Percentiles rank a stretch among this genome's conserved stretches.
These are phyloP conservation scores for Bryconaethiops microstoma DNA, from an alignment of 2,797 vertebrate genomes.

Conservation along the genomic window DNA sequence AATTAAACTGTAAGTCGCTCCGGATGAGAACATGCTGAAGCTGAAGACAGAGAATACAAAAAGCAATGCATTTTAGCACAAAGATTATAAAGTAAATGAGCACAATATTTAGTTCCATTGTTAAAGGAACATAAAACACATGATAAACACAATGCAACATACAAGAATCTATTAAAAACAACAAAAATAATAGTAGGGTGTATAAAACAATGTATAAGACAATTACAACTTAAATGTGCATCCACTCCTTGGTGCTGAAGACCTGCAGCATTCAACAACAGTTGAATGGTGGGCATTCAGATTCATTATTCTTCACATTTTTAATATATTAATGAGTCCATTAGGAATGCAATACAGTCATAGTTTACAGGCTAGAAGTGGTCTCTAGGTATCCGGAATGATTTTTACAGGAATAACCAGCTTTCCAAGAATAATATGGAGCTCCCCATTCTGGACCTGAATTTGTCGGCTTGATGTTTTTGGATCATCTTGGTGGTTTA, in stretches of 20 bases:
- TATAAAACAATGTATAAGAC: background rate
- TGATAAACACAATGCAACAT: background rate
- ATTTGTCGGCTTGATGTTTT: constrained; percentile 53
- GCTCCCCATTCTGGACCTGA: constrained; percentile 61
- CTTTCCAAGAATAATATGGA: constrained; percentile 78
- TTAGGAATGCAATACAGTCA: background rate
- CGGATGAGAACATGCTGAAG: too few relatives aligned
- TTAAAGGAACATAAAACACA: background rate
- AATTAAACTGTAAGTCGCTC: too few relatives aligned
- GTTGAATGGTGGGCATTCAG: background rate
- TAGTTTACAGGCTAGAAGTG: background rate
- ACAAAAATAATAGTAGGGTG: background rate
- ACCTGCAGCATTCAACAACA: background rate
- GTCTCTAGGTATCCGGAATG: constrained; percentile 72
- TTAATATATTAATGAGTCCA: background rate
- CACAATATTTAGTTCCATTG: background rate
- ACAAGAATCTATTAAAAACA: background rate
- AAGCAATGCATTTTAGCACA: background rate
- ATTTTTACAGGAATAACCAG: constrained; percentile 80
- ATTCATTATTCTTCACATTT: background rate
- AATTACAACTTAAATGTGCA: background rate
- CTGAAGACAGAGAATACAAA: background rate
- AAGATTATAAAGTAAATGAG: background rate
- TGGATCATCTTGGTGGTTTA: constrained; percentile 60
- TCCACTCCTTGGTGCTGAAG: background rate